phyloP scores from a whole-genome alignment of 2,113 vertebrate genomes.

The Lepidothrix coronata region DNA sequence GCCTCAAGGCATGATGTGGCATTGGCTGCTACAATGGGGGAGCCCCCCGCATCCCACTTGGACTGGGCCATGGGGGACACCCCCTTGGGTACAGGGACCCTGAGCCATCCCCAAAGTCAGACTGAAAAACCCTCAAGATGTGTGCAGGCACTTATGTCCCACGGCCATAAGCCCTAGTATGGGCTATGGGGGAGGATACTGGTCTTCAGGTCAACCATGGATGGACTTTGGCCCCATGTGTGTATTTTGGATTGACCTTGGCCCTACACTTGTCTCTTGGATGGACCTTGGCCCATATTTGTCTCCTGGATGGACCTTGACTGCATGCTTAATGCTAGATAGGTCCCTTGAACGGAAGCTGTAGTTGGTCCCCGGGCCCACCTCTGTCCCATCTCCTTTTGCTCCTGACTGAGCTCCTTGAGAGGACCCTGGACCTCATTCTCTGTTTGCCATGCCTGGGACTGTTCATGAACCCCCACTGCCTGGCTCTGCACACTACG shows the following conservation, averaged over 20 bases:
- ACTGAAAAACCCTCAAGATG: neutral
- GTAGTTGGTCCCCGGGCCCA: neutral
- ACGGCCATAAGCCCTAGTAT: neutral
- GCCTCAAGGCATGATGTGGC: neutral
- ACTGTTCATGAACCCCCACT: neutral
- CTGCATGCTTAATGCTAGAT: neutral
- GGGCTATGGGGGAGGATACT: neutral
- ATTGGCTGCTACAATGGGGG: neutral
- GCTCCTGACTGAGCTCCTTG: neutral
- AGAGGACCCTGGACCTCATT: neutral
- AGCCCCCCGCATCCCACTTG: neutral
- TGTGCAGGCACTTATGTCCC: neutral
- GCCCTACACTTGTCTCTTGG: neutral
- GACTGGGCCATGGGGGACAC: neutral
- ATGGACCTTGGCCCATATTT: neutral
- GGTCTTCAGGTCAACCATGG: neutral
- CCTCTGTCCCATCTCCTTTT: neutral
- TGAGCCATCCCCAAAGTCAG: neutral
- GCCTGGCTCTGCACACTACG: rapidly evolving
- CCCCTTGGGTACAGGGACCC: too few relatives aligned
- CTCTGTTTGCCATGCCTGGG: neutral
- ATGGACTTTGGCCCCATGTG: neutral
- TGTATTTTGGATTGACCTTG: neutral
- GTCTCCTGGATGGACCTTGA: neutral
- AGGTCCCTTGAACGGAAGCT: neutral